Conservation (phyloP, 2,113 vertebrate genomes). For the Silurus meridionalis region DNA sequence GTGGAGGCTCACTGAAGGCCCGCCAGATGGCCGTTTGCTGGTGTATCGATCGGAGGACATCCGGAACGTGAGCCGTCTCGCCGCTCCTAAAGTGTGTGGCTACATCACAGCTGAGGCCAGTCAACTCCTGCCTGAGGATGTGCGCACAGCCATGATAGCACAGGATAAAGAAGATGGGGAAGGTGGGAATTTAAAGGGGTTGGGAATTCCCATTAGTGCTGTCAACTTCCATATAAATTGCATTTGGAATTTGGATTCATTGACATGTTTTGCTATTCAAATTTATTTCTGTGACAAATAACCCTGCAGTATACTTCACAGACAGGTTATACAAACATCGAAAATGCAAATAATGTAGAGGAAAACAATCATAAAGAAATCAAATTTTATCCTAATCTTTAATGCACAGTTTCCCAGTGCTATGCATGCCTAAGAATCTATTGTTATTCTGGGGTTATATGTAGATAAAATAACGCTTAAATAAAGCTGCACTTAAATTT, state of each 20-base stretch:
- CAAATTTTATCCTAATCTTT: not conserved
- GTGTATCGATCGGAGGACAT: slow-evolving; percentile 92
- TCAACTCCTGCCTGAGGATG: slow-evolving; percentile 70
- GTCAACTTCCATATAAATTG: not conserved
- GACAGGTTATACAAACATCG: not conserved
- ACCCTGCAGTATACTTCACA: not conserved
- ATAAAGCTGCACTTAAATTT: not conserved
- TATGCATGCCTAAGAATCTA: not conserved
- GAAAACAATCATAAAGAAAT: not conserved
- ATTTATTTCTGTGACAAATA: not conserved
- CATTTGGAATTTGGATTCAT: not conserved
- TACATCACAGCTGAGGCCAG: slow-evolving; percentile 76
- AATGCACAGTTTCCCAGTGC: not conserved
- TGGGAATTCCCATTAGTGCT: no score
- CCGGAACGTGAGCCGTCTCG: slow-evolving; percentile 83
- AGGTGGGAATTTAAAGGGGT: not conserved
- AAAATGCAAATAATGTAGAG: not conserved
- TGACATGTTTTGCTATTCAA: not conserved
- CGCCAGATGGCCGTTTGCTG: slow-evolving; percentile 80
- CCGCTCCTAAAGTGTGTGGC: slow-evolving; percentile 88
- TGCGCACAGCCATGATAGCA: slow-evolving; percentile 32
- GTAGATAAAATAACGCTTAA: not conserved
- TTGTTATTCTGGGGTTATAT: not conserved
- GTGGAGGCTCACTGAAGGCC: slow-evolving; percentile 84
- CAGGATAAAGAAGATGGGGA: slow-evolving; percentile 56